phyloP scores from a whole-genome alignment of 2,113 vertebrate genomes.

The Mobula birostris region DNA sequence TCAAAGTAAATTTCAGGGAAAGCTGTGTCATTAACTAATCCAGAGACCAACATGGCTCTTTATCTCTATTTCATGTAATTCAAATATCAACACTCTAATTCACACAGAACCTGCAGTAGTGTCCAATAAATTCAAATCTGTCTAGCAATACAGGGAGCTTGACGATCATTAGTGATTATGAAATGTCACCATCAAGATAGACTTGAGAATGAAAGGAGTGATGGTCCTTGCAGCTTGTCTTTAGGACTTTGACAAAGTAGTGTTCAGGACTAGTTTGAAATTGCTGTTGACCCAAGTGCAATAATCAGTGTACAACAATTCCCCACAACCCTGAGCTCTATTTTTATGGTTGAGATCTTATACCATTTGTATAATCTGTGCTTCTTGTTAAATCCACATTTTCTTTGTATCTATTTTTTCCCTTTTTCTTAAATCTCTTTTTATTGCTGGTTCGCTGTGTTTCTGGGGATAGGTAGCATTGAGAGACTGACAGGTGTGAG shows the following conservation, averaged over 20 bases:
- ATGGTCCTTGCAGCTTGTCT: background rate
- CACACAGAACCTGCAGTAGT: background rate
- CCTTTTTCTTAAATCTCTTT: background rate
- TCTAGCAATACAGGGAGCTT: background rate
- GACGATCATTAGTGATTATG: background rate
- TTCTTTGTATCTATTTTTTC: background rate
- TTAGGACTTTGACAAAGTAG: background rate
- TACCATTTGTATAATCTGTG: background rate
- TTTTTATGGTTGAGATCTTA: background rate
- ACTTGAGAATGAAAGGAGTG: background rate
- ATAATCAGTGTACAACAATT: background rate
- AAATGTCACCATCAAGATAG: background rate
- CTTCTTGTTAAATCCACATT: background rate
- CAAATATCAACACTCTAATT: constrained; percentile 13
- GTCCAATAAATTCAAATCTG: background rate
- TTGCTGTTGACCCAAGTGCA: background rate
- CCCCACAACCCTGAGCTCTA: background rate
- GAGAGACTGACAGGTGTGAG: background rate
- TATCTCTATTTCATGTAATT: background rate
- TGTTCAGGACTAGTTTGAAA: background rate
- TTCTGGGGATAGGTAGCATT: no score
- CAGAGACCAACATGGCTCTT: background rate
- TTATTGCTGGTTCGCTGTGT: background rate
- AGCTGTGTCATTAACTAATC: background rate
- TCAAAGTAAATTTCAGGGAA: background rate